Percentiles rank a stretch among this genome's conserved stretches.
phyloP scores from a whole-genome alignment of 2,888 invertebrate genomes.

The Andrena flavipes region DNA sequence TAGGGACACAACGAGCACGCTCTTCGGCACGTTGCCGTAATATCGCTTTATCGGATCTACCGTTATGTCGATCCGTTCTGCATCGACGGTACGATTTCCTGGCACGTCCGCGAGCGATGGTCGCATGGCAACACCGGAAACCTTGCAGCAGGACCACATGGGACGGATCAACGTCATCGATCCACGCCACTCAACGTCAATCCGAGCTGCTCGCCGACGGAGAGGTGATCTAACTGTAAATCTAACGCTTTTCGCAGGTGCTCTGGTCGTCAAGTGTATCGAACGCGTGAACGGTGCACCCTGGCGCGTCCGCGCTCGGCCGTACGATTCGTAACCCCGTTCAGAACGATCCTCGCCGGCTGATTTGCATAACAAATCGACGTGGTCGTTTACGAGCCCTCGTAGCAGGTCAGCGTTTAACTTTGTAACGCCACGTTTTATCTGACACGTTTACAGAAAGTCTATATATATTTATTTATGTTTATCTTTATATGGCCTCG shows the following conservation, averaged over 20 bases:
- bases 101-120: constrained; percentile 44
- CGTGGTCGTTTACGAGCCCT: constrained; percentile 35
- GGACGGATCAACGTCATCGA: constrained; percentile 60
- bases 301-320: constrained; percentile 20
- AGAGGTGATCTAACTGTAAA: constrained; percentile 75
- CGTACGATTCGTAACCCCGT: constrained; percentile 30
- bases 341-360: constrained; percentile 25
- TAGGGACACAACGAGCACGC: constrained; percentile 37
- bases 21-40: constrained; percentile 51
- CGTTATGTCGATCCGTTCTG: constrained; percentile 78
- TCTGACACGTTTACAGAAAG: neutral
- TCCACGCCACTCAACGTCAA: constrained; percentile 58
- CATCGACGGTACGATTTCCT: constrained; percentile 67
- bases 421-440: neutral
- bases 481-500: too few relatives aligned
- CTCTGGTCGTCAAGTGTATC: constrained; percentile 40
- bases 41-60: constrained; percentile 77
- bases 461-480: too few relatives aligned
- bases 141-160: constrained; percentile 52
- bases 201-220: constrained; percentile 43
- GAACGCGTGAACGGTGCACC: neutral
- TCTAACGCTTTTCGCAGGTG: constrained; percentile 67
- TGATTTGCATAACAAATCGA: constrained; percentile 69
- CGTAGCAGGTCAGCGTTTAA: constrained; percentile 13
- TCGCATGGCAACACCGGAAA: constrained; percentile 74